Percentiles rank a stretch among this genome's conserved stretches.
phyloP scores from a whole-genome alignment of 35 echinoderm and acorn worm genomes.

The Apostichopus parvimensis region DNA sequence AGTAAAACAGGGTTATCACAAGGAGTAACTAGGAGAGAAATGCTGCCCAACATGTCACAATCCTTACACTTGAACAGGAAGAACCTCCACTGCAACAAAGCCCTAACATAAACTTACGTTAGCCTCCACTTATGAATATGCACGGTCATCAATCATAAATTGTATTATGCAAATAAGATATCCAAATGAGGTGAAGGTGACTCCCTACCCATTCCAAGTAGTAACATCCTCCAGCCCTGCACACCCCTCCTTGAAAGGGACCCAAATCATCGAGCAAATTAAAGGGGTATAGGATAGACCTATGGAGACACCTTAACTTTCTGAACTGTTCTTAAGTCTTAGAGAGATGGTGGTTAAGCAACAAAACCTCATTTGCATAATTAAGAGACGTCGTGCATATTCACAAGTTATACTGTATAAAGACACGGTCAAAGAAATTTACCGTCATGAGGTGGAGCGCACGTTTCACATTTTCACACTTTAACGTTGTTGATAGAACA shows the following conservation, averaged over 20 bases:
- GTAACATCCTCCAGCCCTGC: not conserved
- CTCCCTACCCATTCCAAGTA: not conserved
- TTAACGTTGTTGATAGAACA: constrained; percentile 19
- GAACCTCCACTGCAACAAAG: not conserved
- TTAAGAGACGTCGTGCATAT: constrained; percentile 23
- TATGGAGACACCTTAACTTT: too few relatives aligned
- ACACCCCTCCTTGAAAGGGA: not conserved
- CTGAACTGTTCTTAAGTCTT: not conserved
- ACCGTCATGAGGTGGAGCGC: constrained; percentile 32
- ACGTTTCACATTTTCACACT: constrained; percentile 50
- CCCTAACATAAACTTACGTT: constrained; percentile 30
- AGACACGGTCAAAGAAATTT: constrained; percentile 49
- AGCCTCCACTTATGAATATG: constrained; percentile 44
- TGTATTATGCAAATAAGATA: constrained; percentile 38
- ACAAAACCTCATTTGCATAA: constrained; percentile 46
- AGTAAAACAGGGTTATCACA: too few relatives aligned
- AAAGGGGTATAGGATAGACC: not conserved
- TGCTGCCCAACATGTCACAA: not conserved
- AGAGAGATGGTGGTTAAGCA: not conserved
- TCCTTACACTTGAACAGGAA: not conserved
- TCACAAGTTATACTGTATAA: constrained; percentile 33
- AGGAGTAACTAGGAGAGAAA: not conserved
- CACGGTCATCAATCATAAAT: not conserved
- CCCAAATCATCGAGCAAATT: not conserved
- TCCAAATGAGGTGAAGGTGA: not conserved